A percentile compares a stretch with the other conserved stretches of the same genome.
These are phyloP conservation scores for Tachina fera DNA, from an alignment of 2,888 invertebrate genomes.

Conservation along the genomic window DNA sequence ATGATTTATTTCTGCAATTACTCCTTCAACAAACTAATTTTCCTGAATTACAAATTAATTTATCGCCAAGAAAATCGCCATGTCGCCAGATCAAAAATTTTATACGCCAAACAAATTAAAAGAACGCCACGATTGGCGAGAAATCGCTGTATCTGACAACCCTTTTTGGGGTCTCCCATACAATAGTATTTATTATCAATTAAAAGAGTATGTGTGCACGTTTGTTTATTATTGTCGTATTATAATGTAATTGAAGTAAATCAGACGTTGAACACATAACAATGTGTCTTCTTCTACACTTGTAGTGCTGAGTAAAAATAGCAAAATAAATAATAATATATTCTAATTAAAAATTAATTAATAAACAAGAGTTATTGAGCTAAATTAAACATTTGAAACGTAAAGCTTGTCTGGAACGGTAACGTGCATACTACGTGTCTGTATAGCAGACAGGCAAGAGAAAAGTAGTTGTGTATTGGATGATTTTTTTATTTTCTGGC, in stretches of 20 bases:
- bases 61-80: too few relatives aligned
- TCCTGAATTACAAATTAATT: too few relatives aligned
- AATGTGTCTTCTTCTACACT: conserved; percentile 47
- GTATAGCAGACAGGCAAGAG: not conserved
- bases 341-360: conserved; percentile 74
- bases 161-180: not conserved
- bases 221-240: conserved; percentile 50
- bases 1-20: too few relatives aligned
- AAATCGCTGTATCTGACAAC: too few relatives aligned
- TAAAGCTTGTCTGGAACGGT: conserved; percentile 56
- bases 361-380: conserved; percentile 66
- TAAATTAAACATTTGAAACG: conserved; percentile 52
- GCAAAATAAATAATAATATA: conserved; percentile 43
- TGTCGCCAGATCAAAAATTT: too few relatives aligned
- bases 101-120: too few relatives aligned
- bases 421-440: conserved; percentile 1
- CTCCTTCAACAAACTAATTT: too few relatives aligned
- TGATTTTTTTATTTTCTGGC: not conserved
- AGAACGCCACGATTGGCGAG: too few relatives aligned
- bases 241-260: conserved; percentile 68
- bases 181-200: conserved; percentile 1
- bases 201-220: not conserved
- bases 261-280: conserved; percentile 59
- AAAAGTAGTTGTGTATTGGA: not conserved
- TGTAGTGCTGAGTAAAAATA: conserved; percentile 40